phyloP scores from a whole-genome alignment of 2,888 invertebrate species.

The Chaitophorus viminalis region DNA sequence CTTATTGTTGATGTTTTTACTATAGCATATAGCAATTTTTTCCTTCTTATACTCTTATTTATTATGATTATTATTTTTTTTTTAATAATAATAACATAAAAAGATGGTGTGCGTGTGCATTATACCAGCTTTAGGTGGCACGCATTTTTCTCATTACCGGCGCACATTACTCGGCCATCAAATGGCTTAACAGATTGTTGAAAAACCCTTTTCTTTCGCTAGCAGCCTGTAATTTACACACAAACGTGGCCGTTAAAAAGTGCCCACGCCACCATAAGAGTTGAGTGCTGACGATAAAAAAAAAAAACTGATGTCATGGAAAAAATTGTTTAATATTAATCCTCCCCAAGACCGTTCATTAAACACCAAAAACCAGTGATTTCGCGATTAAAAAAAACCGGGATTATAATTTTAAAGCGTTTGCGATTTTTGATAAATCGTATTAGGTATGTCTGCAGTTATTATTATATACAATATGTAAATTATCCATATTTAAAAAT shows the following conservation, averaged over 20 bases:
- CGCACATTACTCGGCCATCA: conserved; percentile 49
- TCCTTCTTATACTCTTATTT: not conserved
- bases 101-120: conserved; percentile 56
- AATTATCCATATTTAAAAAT: not conserved
- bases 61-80: not conserved
- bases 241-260: conserved; percentile 56
- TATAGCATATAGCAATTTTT: conserved; percentile 33
- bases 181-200: conserved; percentile 59
- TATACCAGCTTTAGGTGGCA: conserved; percentile 34
- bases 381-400: conserved; percentile 13
- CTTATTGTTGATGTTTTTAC: not conserved
- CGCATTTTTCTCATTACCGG: conserved; percentile 61
- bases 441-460: not conserved
- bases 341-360: conserved; percentile 26
- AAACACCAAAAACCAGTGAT: conserved; percentile 34
- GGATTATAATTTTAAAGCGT: not conserved
- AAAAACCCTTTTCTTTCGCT: conserved; percentile 47
- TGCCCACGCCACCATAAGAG: conserved; percentile 34
- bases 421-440: not conserved
- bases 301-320: conserved; percentile 34
- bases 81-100: conserved; percentile 47
- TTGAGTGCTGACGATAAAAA: conserved; percentile 39
- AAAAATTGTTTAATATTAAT: conserved; percentile 53
- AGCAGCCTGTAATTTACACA: conserved; percentile 57
- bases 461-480: not conserved